A percentile compares a stretch with the other conserved stretches of the same genome.
Conservation (phyloP, 2,113 vertebrate genomes). For the Cnemophilus loriae region DNA sequence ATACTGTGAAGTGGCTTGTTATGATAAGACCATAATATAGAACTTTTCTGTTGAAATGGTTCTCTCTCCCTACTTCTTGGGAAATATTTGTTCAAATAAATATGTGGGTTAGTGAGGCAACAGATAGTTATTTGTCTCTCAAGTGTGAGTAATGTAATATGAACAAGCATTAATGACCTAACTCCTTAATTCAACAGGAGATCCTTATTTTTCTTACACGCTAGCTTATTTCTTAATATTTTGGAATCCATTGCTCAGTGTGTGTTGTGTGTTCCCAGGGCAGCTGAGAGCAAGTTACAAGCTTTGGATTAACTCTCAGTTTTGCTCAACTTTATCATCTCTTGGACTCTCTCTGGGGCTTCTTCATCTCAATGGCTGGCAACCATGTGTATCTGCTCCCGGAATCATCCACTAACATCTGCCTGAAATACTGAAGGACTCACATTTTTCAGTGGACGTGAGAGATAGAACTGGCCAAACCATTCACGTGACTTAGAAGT, state of each 20-base stretch:
- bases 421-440: slow-evolving; percentile 7
- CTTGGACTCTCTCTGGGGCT: slow-evolving; percentile 8
- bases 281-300: neutral
- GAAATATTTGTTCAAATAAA: slow-evolving; percentile 66
- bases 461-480: neutral
- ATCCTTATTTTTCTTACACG: slow-evolving; percentile 61
- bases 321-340: slow-evolving; percentile 17
- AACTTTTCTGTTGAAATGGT: slow-evolving; percentile 54
- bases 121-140: slow-evolving; percentile 63
- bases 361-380: slow-evolving; percentile 29
- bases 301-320: slow-evolving; percentile 20
- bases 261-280: slow-evolving; percentile 13
- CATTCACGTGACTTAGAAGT: neutral
- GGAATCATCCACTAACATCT: slow-evolving; percentile 38
- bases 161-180: slow-evolving; percentile 64
- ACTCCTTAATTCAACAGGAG: slow-evolving; percentile 62
- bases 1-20: slow-evolving; percentile 49
- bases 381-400: neutral
- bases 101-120: slow-evolving; percentile 59
- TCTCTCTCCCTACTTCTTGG: slow-evolving; percentile 36
- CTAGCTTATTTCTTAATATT: slow-evolving; percentile 61
- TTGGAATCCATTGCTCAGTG: slow-evolving; percentile 43
- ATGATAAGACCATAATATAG: slow-evolving; percentile 47
- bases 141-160: slow-evolving; percentile 66
- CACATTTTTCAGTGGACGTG: neutral